phyloP scores from a whole-genome alignment of 2,113 vertebrate species.

The Antigone vipio region DNA sequence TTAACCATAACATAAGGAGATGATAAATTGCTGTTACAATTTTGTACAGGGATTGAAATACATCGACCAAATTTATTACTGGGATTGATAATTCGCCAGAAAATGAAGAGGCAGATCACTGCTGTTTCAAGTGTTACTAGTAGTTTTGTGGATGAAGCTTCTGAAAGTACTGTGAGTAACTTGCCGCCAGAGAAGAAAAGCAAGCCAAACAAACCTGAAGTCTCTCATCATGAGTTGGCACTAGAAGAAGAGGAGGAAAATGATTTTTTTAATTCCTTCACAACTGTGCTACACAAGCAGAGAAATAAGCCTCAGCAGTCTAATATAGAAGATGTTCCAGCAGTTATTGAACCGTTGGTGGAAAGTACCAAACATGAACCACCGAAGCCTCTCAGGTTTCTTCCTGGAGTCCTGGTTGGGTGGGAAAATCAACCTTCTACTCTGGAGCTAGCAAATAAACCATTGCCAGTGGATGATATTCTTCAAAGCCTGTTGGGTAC shows the following conservation, averaged over 20 bases:
- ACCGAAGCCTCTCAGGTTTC: slow-evolving; percentile 89
- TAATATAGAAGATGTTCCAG: slow-evolving; percentile 64
- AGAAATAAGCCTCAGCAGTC: slow-evolving; percentile 78
- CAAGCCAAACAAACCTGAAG: slow-evolving; percentile 74
- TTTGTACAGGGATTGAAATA: slow-evolving; percentile 87
- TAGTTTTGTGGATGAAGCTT: slow-evolving; percentile 75
- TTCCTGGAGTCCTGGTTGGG: slow-evolving; percentile 92
- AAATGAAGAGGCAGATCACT: slow-evolving; percentile 84
- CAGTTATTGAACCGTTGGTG: slow-evolving; percentile 66
- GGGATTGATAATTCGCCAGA: slow-evolving; percentile 93
- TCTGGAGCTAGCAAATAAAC: slow-evolving; percentile 83
- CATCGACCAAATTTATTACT: slow-evolving; percentile 92
- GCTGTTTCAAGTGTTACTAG: slow-evolving; percentile 44
- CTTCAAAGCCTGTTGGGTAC: slow-evolving; percentile 76
- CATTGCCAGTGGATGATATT: slow-evolving; percentile 77
- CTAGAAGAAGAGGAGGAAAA: slow-evolving; percentile 83
- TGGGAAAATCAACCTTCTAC: slow-evolving; percentile 87
- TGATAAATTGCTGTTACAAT: slow-evolving; percentile 46
- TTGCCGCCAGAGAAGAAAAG: slow-evolving; percentile 85
- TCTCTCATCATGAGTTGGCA: slow-evolving; percentile 62
- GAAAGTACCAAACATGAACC: slow-evolving; percentile 80
- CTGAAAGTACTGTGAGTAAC: slow-evolving; percentile 69
- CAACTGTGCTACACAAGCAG: slow-evolving; percentile 81
- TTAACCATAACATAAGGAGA: neutral
- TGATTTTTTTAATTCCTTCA: slow-evolving; percentile 87